Percentiles rank a stretch among this genome's conserved stretches.
These are phyloP conservation scores for Meriones psammophilus DNA, from an alignment of 2,797 vertebrate species.

Conservation along the genomic window DNA sequence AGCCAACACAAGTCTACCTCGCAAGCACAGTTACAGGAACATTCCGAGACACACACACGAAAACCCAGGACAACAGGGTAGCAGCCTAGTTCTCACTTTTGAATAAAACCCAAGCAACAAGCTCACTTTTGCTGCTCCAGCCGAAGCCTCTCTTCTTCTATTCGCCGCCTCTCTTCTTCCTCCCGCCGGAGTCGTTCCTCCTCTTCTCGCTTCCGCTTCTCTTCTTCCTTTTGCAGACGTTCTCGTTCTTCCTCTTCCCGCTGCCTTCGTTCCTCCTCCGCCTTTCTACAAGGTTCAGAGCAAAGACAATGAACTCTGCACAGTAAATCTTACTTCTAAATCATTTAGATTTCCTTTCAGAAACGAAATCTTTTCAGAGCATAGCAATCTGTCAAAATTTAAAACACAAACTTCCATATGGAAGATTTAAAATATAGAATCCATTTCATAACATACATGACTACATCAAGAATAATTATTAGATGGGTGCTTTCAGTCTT, in stretches of 20 bases:
- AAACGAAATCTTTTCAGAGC: neutral
- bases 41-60: neutral
- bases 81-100: neutral
- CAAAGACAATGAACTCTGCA: neutral
- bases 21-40: neutral
- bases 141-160: slow-evolving; percentile 96
- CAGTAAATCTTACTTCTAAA: neutral
- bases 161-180: slow-evolving; percentile 94
- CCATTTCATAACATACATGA: neutral
- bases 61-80: neutral
- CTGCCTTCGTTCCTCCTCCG: slow-evolving; percentile 95
- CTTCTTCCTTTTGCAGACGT: slow-evolving; percentile 94
- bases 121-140: slow-evolving; percentile 98
- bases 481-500: neutral
- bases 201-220: slow-evolving; percentile 93
- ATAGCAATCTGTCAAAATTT: neutral
- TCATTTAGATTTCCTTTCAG: neutral
- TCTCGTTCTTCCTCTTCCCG: slow-evolving; percentile 95
- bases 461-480: neutral
- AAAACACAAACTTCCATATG: neutral
- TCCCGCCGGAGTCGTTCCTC: slow-evolving; percentile 93
- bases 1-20: neutral
- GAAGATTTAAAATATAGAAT: neutral
- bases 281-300: slow-evolving; percentile 89
- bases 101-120: neutral